These are phyloP conservation scores for Mayetiola destructor DNA, from an alignment of 2,888 invertebrate genomes.

Conservation along the genomic window DNA sequence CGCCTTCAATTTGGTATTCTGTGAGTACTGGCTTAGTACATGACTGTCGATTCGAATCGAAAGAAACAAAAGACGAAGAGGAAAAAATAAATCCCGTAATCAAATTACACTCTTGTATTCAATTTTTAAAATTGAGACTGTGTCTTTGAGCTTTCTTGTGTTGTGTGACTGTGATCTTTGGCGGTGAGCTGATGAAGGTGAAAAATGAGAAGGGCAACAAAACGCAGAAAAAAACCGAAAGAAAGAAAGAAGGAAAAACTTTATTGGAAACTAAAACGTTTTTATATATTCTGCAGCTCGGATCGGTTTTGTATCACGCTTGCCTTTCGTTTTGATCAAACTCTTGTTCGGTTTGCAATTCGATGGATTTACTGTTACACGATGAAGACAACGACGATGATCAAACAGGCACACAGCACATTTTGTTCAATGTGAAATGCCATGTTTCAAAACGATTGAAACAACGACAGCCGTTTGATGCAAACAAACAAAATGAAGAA, in stretches of 20 bases:
- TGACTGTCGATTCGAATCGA: too few relatives aligned
- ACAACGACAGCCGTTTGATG: too few relatives aligned
- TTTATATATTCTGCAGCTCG: too few relatives aligned
- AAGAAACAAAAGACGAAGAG: neutral
- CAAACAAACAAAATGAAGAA: neutral
- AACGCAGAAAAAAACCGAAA: neutral
- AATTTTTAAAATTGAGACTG: neutral
- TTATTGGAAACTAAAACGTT: neutral
- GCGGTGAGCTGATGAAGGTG: neutral
- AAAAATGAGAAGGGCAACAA: neutral
- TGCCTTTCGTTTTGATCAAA: too few relatives aligned
- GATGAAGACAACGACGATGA: too few relatives aligned
- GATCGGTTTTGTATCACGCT: too few relatives aligned
- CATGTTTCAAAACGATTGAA: too few relatives aligned
- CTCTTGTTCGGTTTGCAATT: too few relatives aligned
- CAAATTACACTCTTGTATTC: conserved; percentile 2
- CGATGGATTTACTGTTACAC: too few relatives aligned
- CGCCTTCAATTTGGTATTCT: neutral
- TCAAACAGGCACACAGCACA: too few relatives aligned
- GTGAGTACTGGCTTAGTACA: too few relatives aligned
- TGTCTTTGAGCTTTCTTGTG: neutral
- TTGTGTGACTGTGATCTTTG: neutral
- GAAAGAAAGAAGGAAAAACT: neutral
- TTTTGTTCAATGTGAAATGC: too few relatives aligned
- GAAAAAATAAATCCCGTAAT: neutral